Evolutionary conservation across 2,113 vertebrate species (phyloP).

Genomic region (Eubucco bourcierii): DNA sequence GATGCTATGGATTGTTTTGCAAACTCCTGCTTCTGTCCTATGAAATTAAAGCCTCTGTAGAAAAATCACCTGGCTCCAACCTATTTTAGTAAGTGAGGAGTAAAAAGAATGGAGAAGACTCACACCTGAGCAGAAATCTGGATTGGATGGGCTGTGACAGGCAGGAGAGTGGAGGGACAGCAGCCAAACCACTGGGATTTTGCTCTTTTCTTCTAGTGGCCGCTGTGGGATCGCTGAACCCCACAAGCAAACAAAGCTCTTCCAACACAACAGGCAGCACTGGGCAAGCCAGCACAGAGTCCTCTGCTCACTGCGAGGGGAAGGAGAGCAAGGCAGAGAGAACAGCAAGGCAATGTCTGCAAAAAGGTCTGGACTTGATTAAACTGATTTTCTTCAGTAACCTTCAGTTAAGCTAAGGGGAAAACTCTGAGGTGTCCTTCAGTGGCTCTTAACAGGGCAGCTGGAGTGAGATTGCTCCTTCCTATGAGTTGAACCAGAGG

Average conservation of each 20-base stretch:
- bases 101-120: not conserved
- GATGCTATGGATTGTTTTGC: not conserved
- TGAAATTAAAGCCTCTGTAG: not conserved
- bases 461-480: not conserved
- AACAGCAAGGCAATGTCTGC: not conserved
- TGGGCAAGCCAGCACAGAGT: not conserved
- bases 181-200: not conserved
- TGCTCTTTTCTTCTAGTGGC: not conserved
- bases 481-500: not conserved
- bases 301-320: not conserved
- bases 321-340: not conserved
- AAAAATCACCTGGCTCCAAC: constrained; percentile 24
- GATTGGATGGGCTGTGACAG: not conserved
- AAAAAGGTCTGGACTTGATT: constrained; percentile 35
- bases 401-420: not conserved
- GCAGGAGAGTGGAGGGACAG: not conserved
- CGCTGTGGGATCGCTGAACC: not conserved
- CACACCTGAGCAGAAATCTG: not conserved
- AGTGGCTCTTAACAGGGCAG: not conserved
- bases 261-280: not conserved
- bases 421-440: not conserved
- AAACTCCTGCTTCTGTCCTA: not conserved
- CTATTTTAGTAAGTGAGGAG: not conserved
- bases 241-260: not conserved
- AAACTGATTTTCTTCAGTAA: constrained; percentile 29